A percentile compares a stretch with the other conserved stretches of the same genome.
These are phyloP conservation scores for Calycopis cecrops DNA, from an alignment of 1,140 invertebrate species.

Conservation along the genomic window DNA sequence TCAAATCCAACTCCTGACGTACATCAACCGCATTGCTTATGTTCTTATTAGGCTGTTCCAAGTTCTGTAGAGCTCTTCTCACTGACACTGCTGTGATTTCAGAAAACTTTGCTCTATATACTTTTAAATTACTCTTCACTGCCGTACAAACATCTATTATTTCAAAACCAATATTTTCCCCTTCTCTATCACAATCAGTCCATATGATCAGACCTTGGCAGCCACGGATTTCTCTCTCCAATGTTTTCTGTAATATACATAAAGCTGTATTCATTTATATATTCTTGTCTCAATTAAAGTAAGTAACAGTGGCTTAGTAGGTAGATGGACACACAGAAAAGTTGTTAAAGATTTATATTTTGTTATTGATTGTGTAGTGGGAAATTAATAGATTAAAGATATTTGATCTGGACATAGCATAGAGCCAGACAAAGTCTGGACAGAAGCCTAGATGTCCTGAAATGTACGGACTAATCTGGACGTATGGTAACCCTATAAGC, in stretches of 20 bases:
- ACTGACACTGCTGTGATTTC: constrained; percentile 94
- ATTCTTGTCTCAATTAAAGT: no score
- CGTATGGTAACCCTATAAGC: no score
- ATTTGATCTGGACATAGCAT: no score
- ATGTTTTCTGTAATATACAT: constrained; percentile 78
- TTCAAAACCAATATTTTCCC: constrained; percentile 99
- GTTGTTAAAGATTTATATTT: no score
- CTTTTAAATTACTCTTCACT: constrained; percentile 84
- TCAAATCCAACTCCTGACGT: constrained; percentile 94
- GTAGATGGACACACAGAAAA: no score
- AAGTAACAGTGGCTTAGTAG: no score
- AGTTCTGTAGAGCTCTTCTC: constrained; percentile 86
- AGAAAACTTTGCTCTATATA: constrained; percentile 96
- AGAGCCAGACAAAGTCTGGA: no score
- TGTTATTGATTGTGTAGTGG: no score
- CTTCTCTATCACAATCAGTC: constrained; percentile 99
- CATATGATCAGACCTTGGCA: constrained; percentile 94
- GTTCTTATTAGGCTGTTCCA: constrained; percentile 88
- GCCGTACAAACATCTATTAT: constrained; percentile 93
- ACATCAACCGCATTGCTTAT: constrained; percentile 97
- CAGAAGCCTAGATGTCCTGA: no score
- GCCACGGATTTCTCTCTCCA: constrained; percentile 87
- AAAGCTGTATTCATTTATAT: no score
- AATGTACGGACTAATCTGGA: no score
- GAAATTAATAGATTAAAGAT: no score